phyloP scores from a whole-genome alignment of 2,888 invertebrate species.

The Metacarcinus magister region DNA sequence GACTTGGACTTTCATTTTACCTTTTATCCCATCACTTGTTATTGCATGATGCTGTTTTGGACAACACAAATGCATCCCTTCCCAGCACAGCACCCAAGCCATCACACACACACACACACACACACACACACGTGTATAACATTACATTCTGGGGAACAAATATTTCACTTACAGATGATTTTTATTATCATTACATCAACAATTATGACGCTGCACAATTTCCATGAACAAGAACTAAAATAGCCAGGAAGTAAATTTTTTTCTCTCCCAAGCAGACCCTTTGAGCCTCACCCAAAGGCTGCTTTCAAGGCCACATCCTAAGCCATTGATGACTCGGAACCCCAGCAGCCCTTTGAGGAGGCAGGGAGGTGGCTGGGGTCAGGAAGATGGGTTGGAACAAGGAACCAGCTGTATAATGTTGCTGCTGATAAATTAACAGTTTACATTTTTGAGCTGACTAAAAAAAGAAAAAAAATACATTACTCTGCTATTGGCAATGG shows the following conservation, averaged over 20 bases:
- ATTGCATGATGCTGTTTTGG: background rate
- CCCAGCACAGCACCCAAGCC: background rate
- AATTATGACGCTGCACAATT: constrained; percentile 73
- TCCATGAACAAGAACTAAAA: constrained; percentile 72
- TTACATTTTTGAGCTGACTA: background rate
- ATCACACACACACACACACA: background rate
- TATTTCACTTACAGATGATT: constrained; percentile 40
- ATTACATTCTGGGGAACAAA: background rate
- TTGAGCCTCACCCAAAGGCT: constrained; percentile 32
- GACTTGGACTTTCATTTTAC: background rate
- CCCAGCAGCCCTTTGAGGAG: background rate
- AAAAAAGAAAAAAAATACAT: background rate
- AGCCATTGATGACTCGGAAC: background rate
- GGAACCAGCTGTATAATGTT: constrained; percentile 37
- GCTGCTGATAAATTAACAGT: background rate
- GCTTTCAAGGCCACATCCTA: constrained; percentile 44
- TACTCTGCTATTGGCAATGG: constrained; percentile 17
- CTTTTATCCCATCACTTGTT: background rate
- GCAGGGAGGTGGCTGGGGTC: background rate
- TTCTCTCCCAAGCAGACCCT: background rate
- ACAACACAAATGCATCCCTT: background rate
- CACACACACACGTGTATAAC: background rate
- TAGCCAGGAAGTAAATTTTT: constrained; percentile 53
- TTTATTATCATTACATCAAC: constrained; percentile 74
- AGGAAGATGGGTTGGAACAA: constrained; percentile 58